phyloP scores from a whole-genome alignment of 2,797 vertebrate species.

The Cottoperca gobio region DNA sequence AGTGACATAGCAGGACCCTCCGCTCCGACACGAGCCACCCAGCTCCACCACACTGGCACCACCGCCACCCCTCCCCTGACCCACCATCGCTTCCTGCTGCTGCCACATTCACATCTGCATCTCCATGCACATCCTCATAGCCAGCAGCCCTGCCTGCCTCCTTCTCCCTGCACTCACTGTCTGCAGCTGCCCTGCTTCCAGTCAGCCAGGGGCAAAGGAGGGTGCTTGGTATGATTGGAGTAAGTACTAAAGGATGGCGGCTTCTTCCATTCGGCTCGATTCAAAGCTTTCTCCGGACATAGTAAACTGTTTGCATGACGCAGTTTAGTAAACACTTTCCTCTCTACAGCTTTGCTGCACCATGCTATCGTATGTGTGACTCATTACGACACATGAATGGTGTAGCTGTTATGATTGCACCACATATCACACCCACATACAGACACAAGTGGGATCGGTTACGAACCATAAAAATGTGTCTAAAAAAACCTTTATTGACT shows the following conservation, averaged over 20 bases:
- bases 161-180: conserved; percentile 58
- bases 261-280: conserved; percentile 67
- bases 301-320: conserved; percentile 53
- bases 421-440: conserved; percentile 16
- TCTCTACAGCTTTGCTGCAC: conserved; percentile 32
- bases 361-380: conserved; percentile 33
- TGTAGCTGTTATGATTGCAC: conserved; percentile 52
- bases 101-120: conserved; percentile 80
- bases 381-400: conserved; percentile 36
- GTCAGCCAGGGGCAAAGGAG: conserved; percentile 38
- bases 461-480: conserved; percentile 32
- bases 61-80: conserved; percentile 21
- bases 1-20: conserved; percentile 17
- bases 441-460: conserved; percentile 38
- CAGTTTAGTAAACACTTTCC: conserved; percentile 11
- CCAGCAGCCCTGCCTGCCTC: conserved; percentile 62
- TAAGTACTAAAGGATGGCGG: conserved; percentile 39
- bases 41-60: conserved; percentile 70
- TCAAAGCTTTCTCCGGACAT: conserved; percentile 14
- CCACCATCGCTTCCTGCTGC: conserved; percentile 77
- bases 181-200: conserved; percentile 60
- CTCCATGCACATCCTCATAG: conserved; percentile 74
- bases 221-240: conserved; percentile 63
- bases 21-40: conserved; percentile 68
- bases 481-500: conserved; percentile 45